Evolutionary conservation across 2,113 vertebrate species (phyloP), one percentile per base, ranked within the genome.

Genomic region (Lipophrys pholis): DNA sequence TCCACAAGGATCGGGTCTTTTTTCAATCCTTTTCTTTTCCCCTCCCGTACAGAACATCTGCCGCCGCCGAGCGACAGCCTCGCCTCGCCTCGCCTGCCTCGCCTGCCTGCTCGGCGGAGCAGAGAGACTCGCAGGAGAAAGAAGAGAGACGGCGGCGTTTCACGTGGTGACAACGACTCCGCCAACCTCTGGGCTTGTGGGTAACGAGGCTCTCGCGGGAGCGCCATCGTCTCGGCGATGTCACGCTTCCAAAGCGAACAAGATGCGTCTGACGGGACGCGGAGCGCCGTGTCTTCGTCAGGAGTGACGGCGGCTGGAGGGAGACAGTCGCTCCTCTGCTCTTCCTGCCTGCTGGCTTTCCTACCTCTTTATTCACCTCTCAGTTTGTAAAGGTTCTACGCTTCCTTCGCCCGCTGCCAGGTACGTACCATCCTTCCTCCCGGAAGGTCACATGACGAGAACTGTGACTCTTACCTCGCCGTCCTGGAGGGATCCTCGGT

Each of bases 161-260:
- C 21, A 30, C 2, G 21, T 30, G 21, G 21, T 30, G 78, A 76
- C 62, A 82, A 70, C 74, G 50, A 53, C 17, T 35, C 15, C 45
- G 58, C 59, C 81, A 64, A 55, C 70, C 77, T 75, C 71, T 51
- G 74, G 89, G 80, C 82, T 83, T 83, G 57, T 83, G 84, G 85
- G 82, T 82, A 88, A 87, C 65, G 72, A 71, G 80, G 62, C 56
- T 79, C 83, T 76, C 64, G 1, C 52, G 73, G 81, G 77, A 64
- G 42, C 9, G 50, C 65, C 11, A 58, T 42, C 38, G 54, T 53
- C 52, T 64, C 9, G 61, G 67, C 76, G 83, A 76, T 76, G 76
- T 79, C 66, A 80, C 69, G 8, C 38, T 0, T 38, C 7, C 60
- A 3, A 48, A 76, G 70, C 30, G 65, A 78, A 81, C 78, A 60